These are phyloP conservation scores for Malacoctenus gilli DNA, from an alignment of 2,797 vertebrate species.

Conservation along the genomic window DNA sequence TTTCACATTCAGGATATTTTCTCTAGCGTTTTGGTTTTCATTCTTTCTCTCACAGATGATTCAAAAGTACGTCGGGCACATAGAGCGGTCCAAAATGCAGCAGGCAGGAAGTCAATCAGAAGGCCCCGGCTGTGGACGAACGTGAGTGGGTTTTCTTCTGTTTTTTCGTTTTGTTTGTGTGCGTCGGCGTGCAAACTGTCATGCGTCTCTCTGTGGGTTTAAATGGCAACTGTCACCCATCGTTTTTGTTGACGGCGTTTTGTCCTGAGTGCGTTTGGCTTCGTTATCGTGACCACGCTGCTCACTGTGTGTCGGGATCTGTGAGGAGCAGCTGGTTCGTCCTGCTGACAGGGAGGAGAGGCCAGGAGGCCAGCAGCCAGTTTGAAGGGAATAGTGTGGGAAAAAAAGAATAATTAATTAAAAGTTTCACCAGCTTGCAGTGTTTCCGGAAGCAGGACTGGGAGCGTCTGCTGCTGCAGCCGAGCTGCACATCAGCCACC, in stretches of 20 bases:
- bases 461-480: slow-evolving; percentile 36
- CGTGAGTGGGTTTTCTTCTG: slow-evolving; percentile 77
- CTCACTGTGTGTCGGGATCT: slow-evolving; percentile 3
- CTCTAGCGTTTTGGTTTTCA: background rate
- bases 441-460: background rate
- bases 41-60: slow-evolving; percentile 88
- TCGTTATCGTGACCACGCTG: slow-evolving; percentile 14
- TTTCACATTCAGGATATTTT: background rate
- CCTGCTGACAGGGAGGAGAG: slow-evolving; percentile 12
- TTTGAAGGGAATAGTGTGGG: slow-evolving; percentile 7
- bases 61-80: slow-evolving; percentile 97
- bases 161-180: too few species aligned
- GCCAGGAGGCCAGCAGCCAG: slow-evolving; percentile 3
- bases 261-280: slow-evolving; percentile 15
- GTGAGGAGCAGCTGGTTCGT: slow-evolving; percentile 25
- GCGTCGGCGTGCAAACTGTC: too few species aligned
- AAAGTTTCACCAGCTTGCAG: slow-evolving; percentile 13
- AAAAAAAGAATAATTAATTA: background rate
- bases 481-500: too few species aligned
- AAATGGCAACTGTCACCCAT: background rate
- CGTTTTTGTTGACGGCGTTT: slow-evolving; percentile 26
- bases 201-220: slow-evolving; percentile 31
- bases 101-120: slow-evolving; percentile 91
- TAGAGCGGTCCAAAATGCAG: slow-evolving; percentile 95
- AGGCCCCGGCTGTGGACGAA: slow-evolving; percentile 87